A percentile compares a stretch with the other conserved stretches of the same genome.
These are phyloP conservation scores for Brachionichthys hirsutus DNA, from an alignment of 2,113 vertebrate species.

Conservation along the genomic window DNA sequence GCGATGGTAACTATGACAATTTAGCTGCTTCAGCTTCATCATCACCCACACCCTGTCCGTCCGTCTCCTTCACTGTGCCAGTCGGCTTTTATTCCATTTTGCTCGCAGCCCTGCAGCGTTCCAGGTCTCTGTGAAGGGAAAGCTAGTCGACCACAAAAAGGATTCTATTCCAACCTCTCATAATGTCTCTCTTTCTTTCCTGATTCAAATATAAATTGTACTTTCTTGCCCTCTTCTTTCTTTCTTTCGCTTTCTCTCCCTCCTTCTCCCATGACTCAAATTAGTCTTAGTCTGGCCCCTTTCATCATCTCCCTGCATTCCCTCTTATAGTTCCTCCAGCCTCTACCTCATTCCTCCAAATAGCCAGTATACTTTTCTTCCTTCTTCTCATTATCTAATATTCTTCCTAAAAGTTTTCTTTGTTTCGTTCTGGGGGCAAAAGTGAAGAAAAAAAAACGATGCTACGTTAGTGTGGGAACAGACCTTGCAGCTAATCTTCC, in stretches of 20 bases:
- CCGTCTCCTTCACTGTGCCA: slow-evolving; percentile 54
- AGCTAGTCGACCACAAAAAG: slow-evolving; percentile 30
- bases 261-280: slow-evolving; percentile 16
- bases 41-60: slow-evolving; percentile 65
- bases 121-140: slow-evolving; percentile 47
- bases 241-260: not conserved
- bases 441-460: slow-evolving; percentile 6
- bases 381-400: slow-evolving; percentile 1
- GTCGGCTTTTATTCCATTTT: slow-evolving; percentile 53
- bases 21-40: slow-evolving; percentile 63
- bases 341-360: slow-evolving; percentile 2
- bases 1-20: slow-evolving; percentile 73
- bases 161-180: not conserved
- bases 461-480: slow-evolving; percentile 36
- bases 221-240: slow-evolving; percentile 3
- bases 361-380: not conserved
- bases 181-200: slow-evolving; percentile 1
- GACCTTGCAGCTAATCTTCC: slow-evolving; percentile 47
- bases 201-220: slow-evolving; percentile 25
- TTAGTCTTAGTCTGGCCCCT: slow-evolving; percentile 21
- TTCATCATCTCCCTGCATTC: slow-evolving; percentile 16
- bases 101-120: slow-evolving; percentile 27
- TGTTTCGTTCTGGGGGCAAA: slow-evolving; percentile 4
- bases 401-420: slow-evolving; percentile 6
- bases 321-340: not conserved